Conservation (phyloP, 2,113 vertebrate genomes). For the Tylochromis polylepis region DNA sequence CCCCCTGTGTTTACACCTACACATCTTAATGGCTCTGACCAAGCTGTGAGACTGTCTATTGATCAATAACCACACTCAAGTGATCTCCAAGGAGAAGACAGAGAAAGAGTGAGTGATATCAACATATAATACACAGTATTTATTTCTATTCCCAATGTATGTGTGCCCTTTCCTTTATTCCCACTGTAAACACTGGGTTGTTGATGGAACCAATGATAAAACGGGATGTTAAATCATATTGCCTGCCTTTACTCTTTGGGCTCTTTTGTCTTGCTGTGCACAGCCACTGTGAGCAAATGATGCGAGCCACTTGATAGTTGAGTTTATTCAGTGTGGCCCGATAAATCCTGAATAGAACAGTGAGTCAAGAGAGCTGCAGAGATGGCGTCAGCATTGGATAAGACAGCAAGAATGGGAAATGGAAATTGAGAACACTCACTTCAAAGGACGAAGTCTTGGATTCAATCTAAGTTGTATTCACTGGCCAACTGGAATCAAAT, state of each 20-base stretch:
- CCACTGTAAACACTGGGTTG: not conserved
- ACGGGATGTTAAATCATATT: not conserved
- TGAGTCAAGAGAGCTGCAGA: not conserved
- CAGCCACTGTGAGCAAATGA: not conserved
- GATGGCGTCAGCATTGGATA: not conserved
- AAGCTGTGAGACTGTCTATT: conserved; percentile 18
- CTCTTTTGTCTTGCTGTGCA: not conserved
- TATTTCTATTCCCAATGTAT: not conserved
- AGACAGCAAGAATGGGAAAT: not conserved
- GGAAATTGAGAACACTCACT: conserved; percentile 27
- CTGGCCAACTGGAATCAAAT: not conserved
- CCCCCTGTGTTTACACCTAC: not conserved
- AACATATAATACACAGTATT: not conserved
- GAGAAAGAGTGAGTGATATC: not conserved
- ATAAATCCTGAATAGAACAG: conserved; percentile 3
- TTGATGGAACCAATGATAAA: not conserved
- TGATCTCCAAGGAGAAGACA: not conserved
- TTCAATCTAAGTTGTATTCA: conserved; percentile 16
- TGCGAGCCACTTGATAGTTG: not conserved
- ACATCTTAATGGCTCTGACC: conserved; percentile 3
- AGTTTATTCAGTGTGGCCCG: not conserved
- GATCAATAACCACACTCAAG: conserved; percentile 34
- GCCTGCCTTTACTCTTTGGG: not conserved
- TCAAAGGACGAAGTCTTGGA: conserved; percentile 30
- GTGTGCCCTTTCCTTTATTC: not conserved